A percentile compares a stretch with the other conserved stretches of the same genome.
Evolutionary conservation across 2,797 vertebrate genomes (phyloP).

Genomic region (Pantherophis alleghaniensis): DNA sequence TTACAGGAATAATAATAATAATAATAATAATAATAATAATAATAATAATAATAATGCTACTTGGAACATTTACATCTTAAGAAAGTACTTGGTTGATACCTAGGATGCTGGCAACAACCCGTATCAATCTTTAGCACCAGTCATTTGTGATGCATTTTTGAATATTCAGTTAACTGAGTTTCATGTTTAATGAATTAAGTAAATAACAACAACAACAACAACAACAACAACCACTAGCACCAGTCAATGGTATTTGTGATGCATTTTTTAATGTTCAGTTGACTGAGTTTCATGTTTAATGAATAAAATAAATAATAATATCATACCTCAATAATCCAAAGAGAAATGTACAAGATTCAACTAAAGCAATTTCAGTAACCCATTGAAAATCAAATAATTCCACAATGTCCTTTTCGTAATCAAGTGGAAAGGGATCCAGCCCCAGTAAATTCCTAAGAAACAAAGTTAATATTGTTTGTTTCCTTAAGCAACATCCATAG

Average conservation of each 20-base stretch:
- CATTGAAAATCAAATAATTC: slow-evolving; percentile 93
- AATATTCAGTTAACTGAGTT: no score
- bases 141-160: no score
- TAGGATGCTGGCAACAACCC: no score
- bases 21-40: no score
- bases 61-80: no score
- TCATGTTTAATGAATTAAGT: no score
- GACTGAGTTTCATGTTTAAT: neutral
- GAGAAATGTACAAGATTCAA: slow-evolving; percentile 85
- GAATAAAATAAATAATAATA: neutral
- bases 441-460: slow-evolving; percentile 81
- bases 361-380: slow-evolving; percentile 90
- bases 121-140: no score
- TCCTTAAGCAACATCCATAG: neutral
- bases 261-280: neutral
- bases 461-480: slow-evolving; percentile 31
- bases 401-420: slow-evolving; percentile 84
- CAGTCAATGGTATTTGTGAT: neutral
- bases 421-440: slow-evolving; percentile 88
- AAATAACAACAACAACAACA: no score
- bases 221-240: neutral
- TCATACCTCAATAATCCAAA: slow-evolving; percentile 91
- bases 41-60: no score
- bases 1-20: neutral
- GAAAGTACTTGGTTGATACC: no score